Conservation (phyloP, 2,113 vertebrate genomes). For the Xiphias gladius region DNA sequence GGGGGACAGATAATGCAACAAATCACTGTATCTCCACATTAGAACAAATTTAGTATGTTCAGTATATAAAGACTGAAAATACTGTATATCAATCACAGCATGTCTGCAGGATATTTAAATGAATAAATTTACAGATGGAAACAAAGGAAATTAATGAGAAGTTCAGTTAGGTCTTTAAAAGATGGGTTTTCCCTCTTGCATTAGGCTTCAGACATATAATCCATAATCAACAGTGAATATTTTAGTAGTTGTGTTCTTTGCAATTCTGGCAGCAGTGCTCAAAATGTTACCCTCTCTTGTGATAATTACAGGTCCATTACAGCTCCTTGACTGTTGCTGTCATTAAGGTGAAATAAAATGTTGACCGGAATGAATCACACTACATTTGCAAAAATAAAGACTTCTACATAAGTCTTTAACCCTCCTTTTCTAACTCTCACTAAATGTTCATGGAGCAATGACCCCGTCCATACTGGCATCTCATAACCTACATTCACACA, state of each 20-base stretch:
- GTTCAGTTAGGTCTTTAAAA: not conserved
- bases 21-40: not conserved
- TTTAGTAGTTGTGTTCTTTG: not conserved
- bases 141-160: not conserved
- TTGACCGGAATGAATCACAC: not conserved
- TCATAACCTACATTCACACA: constrained; percentile 47
- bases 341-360: constrained; percentile 22
- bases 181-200: not conserved
- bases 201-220: not conserved
- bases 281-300: not conserved
- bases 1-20: not conserved
- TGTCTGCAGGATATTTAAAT: not conserved
- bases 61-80: not conserved
- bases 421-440: not conserved
- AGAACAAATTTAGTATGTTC: not conserved
- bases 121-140: not conserved
- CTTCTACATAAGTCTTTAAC: not conserved
- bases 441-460: constrained; percentile 2
- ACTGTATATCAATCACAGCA: not conserved
- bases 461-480: constrained; percentile 44
- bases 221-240: not conserved
- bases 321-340: not conserved
- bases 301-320: not conserved
- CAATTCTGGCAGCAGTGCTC: not conserved
- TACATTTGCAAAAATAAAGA: not conserved